These are phyloP conservation scores for Ascaphus truei DNA, from an alignment of 2,113 vertebrate genomes.

Conservation along the genomic window DNA sequence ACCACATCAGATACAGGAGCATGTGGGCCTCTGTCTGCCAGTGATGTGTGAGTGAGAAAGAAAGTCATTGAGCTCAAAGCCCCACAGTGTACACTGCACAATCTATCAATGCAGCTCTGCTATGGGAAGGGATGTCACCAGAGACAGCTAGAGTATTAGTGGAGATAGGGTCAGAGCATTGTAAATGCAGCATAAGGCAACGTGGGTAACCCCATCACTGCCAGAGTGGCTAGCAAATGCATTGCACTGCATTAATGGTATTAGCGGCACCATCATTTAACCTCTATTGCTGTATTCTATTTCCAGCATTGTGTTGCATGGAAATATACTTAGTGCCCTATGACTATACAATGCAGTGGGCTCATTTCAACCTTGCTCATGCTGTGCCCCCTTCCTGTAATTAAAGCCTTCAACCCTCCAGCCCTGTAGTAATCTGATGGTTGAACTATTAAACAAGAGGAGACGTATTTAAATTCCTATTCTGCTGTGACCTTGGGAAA, in stretches of 20 bases:
- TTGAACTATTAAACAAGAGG: not conserved
- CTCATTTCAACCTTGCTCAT: too few species aligned
- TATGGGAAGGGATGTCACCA: not conserved
- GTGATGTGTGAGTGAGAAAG: constrained; percentile 3
- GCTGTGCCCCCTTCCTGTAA: too few species aligned
- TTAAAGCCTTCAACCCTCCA: not conserved
- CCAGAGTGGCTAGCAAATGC: too few species aligned
- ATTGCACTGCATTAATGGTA: too few species aligned
- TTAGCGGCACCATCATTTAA: too few species aligned
- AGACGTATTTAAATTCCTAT: not conserved
- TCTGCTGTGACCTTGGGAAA: too few species aligned
- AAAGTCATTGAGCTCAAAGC: constrained; percentile 4
- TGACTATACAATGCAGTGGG: too few species aligned
- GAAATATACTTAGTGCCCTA: too few species aligned
- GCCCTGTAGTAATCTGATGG: not conserved
- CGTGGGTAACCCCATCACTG: too few species aligned
- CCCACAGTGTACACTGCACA: not conserved
- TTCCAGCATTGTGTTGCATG: too few species aligned
- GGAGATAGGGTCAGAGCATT: not conserved
- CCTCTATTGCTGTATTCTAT: too few species aligned
- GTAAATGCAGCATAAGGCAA: not conserved
- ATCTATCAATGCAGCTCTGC: not conserved
- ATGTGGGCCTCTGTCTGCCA: constrained; percentile 7
- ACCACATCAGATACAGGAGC: not conserved
- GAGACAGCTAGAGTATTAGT: not conserved